These are phyloP conservation scores for Aleiodes sp. DNA, from an alignment of 1,140 invertebrate species.

Conservation along the genomic window DNA sequence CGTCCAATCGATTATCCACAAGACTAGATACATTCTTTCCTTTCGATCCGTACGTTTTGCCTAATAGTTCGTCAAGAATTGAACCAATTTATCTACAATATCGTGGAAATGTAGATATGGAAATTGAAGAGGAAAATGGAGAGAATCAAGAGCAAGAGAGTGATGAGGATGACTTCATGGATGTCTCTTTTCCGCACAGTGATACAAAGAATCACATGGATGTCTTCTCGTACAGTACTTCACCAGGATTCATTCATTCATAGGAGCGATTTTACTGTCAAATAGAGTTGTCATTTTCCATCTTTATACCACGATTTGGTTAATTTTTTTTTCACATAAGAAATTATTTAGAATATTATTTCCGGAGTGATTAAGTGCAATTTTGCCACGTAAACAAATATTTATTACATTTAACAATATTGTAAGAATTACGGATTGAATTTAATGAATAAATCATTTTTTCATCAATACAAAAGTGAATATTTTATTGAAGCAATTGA, in stretches of 20 bases:
- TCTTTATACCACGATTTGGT: too few species aligned
- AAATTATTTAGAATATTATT: too few species aligned
- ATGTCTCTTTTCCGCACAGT: conserved; percentile 45
- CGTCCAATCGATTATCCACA: conserved; percentile 60
- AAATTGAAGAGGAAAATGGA: conserved; percentile 23
- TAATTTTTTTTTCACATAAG: too few species aligned
- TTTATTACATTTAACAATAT: too few species aligned
- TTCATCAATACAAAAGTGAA: too few species aligned
- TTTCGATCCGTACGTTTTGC: conserved; percentile 81
- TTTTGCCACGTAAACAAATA: too few species aligned
- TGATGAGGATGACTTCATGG: conserved; percentile 56
- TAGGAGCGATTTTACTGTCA: too few species aligned
- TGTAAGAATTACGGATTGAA: too few species aligned
- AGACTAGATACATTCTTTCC: conserved; percentile 79
- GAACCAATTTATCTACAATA: conserved; percentile 60
- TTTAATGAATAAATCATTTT: too few species aligned
- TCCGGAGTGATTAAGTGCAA: too few species aligned
- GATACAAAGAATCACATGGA: conserved; percentile 41
- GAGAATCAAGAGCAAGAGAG: conserved; percentile 33
- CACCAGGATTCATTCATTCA: conserved; percentile 50
- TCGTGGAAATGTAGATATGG: conserved; percentile 51
- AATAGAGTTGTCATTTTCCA: too few species aligned
- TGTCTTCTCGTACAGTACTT: conserved; percentile 54
- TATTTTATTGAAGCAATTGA: too few species aligned
- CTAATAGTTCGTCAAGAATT: conserved; percentile 61